A percentile compares a stretch with the other conserved stretches of the same genome.
These are phyloP conservation scores for Drosophila lacicola DNA, from an alignment of 2,888 invertebrate genomes.

Conservation along the genomic window DNA sequence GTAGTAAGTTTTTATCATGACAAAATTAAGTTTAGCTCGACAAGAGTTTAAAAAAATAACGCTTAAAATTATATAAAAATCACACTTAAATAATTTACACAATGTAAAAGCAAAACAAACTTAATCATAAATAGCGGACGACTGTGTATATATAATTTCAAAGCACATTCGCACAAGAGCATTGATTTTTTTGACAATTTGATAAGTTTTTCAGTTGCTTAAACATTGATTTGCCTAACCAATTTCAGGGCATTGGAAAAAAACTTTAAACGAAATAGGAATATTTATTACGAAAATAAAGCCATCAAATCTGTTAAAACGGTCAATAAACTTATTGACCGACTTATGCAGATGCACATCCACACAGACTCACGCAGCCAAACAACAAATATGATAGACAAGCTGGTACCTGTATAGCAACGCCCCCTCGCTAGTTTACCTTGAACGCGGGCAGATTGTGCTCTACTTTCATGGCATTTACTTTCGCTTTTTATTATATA, in stretches of 20 bases:
- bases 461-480: slow-evolving; percentile 75
- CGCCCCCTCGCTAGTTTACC: slow-evolving; percentile 72
- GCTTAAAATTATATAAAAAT: slow-evolving; percentile 11
- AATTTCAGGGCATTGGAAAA: slow-evolving; percentile 41
- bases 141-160: slow-evolving; percentile 19
- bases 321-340: slow-evolving; percentile 80
- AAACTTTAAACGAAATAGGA: slow-evolving; percentile 32
- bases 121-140: slow-evolving; percentile 24
- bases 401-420: slow-evolving; percentile 22
- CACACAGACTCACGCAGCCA: not conserved
- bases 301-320: slow-evolving; percentile 57
- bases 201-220: slow-evolving; percentile 45
- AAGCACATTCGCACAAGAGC: slow-evolving; percentile 13
- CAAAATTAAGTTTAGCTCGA: not conserved
- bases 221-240: slow-evolving; percentile 56
- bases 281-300: slow-evolving; percentile 53
- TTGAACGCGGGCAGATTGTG: slow-evolving; percentile 63
- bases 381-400: slow-evolving; percentile 5
- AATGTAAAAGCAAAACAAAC: slow-evolving; percentile 32
- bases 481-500: slow-evolving; percentile 72
- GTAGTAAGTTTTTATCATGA: not conserved
- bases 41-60: not conserved
- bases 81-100: slow-evolving; percentile 21
- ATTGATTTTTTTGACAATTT: slow-evolving; percentile 60
- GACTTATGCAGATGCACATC: slow-evolving; percentile 56